A percentile compares a stretch with the other conserved stretches of the same genome.
phyloP scores from a whole-genome alignment of 2,888 invertebrate genomes.

The Drosophila mettleri region DNA sequence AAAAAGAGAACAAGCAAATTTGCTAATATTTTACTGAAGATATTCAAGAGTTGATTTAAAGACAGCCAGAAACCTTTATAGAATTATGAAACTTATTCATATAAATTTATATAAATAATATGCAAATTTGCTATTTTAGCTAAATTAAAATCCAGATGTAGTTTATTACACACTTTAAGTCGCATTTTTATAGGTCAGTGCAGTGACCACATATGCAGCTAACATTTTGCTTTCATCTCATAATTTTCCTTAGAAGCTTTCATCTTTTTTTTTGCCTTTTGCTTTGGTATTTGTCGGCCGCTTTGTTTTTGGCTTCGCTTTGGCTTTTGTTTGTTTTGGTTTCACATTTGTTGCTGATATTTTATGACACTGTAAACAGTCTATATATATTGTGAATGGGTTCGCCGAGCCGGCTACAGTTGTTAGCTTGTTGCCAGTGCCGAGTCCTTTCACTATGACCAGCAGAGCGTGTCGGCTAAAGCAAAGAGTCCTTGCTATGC shows the following conservation, averaged over 20 bases:
- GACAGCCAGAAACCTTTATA: too few species aligned
- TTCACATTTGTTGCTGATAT: slow-evolving; percentile 67
- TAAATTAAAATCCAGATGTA: not conserved
- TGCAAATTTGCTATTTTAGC: not conserved
- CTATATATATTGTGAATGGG: slow-evolving; percentile 53
- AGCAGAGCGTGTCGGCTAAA: slow-evolving; percentile 51
- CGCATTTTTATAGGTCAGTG: not conserved
- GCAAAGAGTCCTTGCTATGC: slow-evolving; percentile 56
- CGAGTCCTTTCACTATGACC: slow-evolving; percentile 51
- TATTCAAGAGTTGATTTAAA: too few species aligned
- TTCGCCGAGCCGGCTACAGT: slow-evolving; percentile 20
- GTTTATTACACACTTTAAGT: not conserved
- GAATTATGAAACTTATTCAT: too few species aligned
- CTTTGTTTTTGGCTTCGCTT: slow-evolving; percentile 11
- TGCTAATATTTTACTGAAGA: not conserved
- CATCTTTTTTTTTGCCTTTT: slow-evolving; percentile 16
- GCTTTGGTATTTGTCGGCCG: slow-evolving; percentile 46
- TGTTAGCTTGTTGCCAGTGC: slow-evolving; percentile 39
- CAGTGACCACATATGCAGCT: not conserved
- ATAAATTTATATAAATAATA: too few species aligned
- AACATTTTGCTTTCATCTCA: slow-evolving; percentile 14
- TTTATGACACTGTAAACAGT: slow-evolving; percentile 79
- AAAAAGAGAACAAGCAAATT: not conserved
- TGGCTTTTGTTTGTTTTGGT: slow-evolving; percentile 48
- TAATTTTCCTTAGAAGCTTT: slow-evolving; percentile 11